Base-by-base conservation (phyloP, 2,888 invertebrate genomes). In the Drosophila mettleri region DNA sequence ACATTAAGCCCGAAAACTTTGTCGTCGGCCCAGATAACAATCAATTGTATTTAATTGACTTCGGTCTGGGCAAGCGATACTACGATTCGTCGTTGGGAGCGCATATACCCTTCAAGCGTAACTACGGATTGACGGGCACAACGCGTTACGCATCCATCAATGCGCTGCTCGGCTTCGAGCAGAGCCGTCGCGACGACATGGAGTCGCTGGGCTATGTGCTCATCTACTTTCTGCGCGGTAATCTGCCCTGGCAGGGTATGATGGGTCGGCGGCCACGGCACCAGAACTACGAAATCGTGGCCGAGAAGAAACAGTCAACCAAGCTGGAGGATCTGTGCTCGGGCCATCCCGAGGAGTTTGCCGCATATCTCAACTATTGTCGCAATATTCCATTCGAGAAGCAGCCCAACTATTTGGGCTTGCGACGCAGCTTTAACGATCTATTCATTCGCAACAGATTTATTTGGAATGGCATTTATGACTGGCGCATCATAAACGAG, bases 181-280 rank as follows among this genome's bases (percentile, higher is more conserved):
- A 55, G 1, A 69, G 78, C 3, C 78, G 81, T 8, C 88, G 88
- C 3, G 81, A 82, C n/a, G 81, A 82, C 18, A 29, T 82, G 64
- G 79, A 74, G 36, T 27, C 88, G 1, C 7, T 82, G 24, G 67
- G 71, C 22, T 84, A 81, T 33, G 39, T 71, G 0, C 9, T 85
- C 0, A 39, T 82, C 9, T 82, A 78, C 20, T 62, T 82, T 9
- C 58, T 85, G 5, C 48, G 58, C 2, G 81, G 81, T 7, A 51
- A 1, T 0, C 22, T 82, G 33, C 81, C 81, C 12, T 82, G 81
- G 81, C 82, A 78, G 43, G 66, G 68, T 0, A 0, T 71, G 0
- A 0, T 2, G 2, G 55, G n/a, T n/a, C n/a, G n/a, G n/a, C n/a
- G 31, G 6, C 3, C 14, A 0, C 10, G 7, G 2, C 38, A 12